Percentiles rank a stretch among this genome's conserved stretches.
Evolutionary conservation across 2,888 invertebrate genomes (phyloP).

Genomic region (Eupsilia transversa): DNA sequence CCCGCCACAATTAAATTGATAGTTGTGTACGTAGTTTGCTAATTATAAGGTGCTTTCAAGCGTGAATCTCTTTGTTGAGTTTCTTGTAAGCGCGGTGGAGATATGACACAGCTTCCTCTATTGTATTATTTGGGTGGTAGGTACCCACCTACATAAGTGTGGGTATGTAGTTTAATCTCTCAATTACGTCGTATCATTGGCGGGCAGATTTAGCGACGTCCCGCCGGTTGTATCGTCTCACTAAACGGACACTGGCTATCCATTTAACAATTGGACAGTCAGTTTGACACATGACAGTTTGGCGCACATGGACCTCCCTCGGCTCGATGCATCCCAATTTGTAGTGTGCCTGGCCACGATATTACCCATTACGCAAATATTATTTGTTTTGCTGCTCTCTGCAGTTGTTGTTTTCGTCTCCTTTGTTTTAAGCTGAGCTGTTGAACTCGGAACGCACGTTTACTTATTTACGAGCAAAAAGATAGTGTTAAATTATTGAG

Average conservation of each 20-base stretch:
- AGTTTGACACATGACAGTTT: slow-evolving; percentile 79
- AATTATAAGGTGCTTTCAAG: slow-evolving; percentile 57
- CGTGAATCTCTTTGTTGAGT: slow-evolving; percentile 53
- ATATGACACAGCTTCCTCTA: slow-evolving; percentile 10
- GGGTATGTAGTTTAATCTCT: slow-evolving; percentile 62
- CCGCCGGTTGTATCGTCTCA: slow-evolving; percentile 74
- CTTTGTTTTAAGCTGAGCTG: neutral
- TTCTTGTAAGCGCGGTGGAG: slow-evolving; percentile 19
- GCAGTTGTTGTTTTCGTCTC: slow-evolving; percentile 7
- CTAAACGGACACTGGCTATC: slow-evolving; percentile 76
- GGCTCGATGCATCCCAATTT: slow-evolving; percentile 63
- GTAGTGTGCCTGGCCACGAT: slow-evolving; percentile 49
- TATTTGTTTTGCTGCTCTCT: slow-evolving; percentile 31
- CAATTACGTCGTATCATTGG: slow-evolving; percentile 73
- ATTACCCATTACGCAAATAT: slow-evolving; percentile 32
- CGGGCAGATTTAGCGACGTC: slow-evolving; percentile 74
- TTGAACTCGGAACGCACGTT: too few species aligned
- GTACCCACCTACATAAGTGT: neutral
- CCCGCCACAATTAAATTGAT: slow-evolving; percentile 42
- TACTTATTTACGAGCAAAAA: neutral
- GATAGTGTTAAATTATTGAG: neutral
- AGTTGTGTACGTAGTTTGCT: slow-evolving; percentile 46
- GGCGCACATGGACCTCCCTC: slow-evolving; percentile 62
- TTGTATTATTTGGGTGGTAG: slow-evolving; percentile 11
- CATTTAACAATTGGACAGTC: slow-evolving; percentile 80